These are phyloP conservation scores for Hypercompe scribonia DNA, from an alignment of 2,888 invertebrate genomes.

Conservation along the genomic window DNA sequence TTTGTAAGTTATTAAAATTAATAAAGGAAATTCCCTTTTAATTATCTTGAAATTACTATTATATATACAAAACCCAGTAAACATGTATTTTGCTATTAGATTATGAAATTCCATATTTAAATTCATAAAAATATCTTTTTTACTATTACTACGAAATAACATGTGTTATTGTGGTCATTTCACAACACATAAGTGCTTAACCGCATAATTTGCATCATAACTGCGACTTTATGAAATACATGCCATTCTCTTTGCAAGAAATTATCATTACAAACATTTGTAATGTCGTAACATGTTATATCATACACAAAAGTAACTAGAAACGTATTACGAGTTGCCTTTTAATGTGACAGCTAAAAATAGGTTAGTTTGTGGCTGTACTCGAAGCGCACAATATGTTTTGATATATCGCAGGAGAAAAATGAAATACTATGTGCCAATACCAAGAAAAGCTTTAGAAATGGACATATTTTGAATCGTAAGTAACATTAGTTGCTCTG, in stretches of 20 bases:
- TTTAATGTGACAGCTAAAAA: slow-evolving; percentile 70
- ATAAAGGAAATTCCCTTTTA: too few relatives aligned
- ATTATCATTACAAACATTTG: slow-evolving; percentile 29
- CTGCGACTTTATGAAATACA: not conserved
- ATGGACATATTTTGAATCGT: slow-evolving; percentile 45
- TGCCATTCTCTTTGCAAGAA: slow-evolving; percentile 25
- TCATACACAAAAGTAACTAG: slow-evolving; percentile 25
- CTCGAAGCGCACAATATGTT: slow-evolving; percentile 47
- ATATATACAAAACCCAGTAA: not conserved
- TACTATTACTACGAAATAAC: not conserved
- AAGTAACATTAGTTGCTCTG: slow-evolving; percentile 26
- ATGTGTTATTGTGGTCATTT: not conserved
- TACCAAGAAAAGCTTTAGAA: slow-evolving; percentile 29
- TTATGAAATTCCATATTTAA: not conserved
- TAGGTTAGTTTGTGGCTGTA: slow-evolving; percentile 69
- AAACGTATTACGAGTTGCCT: slow-evolving; percentile 22
- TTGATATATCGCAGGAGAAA: slow-evolving; percentile 39
- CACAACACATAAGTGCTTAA: not conserved
- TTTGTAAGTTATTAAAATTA: too few relatives aligned
- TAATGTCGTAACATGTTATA: slow-evolving; percentile 21
- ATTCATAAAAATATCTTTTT: not conserved
- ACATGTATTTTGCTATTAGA: not conserved
- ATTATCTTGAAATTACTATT: not conserved
- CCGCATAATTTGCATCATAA: not conserved
- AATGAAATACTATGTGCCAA: slow-evolving; percentile 48